phyloP scores from a whole-genome alignment of 2,888 invertebrate genomes.

The Harpalus rufipes region DNA sequence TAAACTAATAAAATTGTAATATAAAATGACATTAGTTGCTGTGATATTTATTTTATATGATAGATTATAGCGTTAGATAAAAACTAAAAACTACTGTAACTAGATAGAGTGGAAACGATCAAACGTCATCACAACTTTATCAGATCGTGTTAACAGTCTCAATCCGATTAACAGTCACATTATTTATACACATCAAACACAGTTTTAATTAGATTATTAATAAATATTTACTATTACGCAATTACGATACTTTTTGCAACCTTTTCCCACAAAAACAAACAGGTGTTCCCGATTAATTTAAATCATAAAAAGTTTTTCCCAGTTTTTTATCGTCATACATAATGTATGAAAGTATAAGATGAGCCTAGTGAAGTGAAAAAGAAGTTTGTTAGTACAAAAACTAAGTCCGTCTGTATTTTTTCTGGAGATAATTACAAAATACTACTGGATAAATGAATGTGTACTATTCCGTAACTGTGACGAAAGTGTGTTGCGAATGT shows the following conservation, averaged over 20 bases:
- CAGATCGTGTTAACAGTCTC: conserved; percentile 24
- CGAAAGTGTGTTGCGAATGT: conserved; percentile 49
- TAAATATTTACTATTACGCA: conserved; percentile 50
- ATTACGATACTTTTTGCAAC: conserved; percentile 37
- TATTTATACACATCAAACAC: conserved; percentile 11
- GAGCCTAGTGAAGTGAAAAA: conserved; percentile 42
- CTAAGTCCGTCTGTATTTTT: conserved; percentile 22
- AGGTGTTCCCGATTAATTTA: conserved; percentile 57
- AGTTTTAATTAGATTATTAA: conserved; percentile 43
- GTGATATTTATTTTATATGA: conserved; percentile 14
- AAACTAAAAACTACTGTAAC: conserved; percentile 25
- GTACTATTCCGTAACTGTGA: conserved; percentile 46
- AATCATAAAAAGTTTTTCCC: conserved; percentile 48
- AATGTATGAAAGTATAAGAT: conserved; percentile 45
- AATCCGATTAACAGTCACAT: conserved; percentile 40
- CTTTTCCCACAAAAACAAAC: conserved; percentile 32
- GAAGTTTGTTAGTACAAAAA: conserved; percentile 43
- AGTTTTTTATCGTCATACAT: conserved; percentile 49
- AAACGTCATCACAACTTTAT: conserved; percentile 35
- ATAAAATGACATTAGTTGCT: not conserved
- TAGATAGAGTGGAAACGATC: conserved; percentile 6
- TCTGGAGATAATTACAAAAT: conserved; percentile 21
- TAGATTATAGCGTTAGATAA: conserved; percentile 24
- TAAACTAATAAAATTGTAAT: too few relatives aligned
- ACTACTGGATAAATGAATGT: conserved; percentile 40